phyloP scores from a whole-genome alignment of 2,888 invertebrate genomes.

The Mactromeris polynyma region DNA sequence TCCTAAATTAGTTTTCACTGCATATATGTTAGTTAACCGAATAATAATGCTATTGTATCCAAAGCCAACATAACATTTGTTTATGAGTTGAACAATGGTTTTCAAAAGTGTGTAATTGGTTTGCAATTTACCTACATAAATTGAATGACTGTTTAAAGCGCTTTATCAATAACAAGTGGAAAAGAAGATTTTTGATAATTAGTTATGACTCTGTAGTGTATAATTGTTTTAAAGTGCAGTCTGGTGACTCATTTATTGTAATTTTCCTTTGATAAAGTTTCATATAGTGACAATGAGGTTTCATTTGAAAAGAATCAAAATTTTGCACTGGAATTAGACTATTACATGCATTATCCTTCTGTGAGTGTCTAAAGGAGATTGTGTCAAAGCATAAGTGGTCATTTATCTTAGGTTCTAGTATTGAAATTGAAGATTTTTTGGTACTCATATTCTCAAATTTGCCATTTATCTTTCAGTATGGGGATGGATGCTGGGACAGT shows the following conservation, averaged over 20 bases:
- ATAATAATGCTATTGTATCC: background rate
- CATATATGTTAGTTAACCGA: background rate
- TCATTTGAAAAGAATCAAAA: background rate
- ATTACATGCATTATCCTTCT: background rate
- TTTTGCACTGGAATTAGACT: background rate
- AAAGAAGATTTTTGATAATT: background rate
- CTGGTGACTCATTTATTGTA: background rate
- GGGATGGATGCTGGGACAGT: conserved; percentile 80
- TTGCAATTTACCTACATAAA: background rate
- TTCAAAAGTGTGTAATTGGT: background rate
- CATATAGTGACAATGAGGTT: too few relatives aligned
- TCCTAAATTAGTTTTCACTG: background rate
- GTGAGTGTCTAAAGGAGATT: background rate
- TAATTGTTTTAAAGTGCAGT: background rate
- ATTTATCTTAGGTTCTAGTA: too few relatives aligned
- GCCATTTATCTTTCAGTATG: conserved; percentile 72
- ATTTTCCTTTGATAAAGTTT: background rate
- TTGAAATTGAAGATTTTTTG: too few relatives aligned
- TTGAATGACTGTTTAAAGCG: background rate
- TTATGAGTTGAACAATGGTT: background rate
- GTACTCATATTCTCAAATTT: too few relatives aligned
- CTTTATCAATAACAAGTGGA: background rate
- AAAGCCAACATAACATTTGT: background rate
- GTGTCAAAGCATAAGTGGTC: too few relatives aligned
- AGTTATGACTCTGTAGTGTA: background rate